These are phyloP conservation scores for Leucozona laternaria DNA, from an alignment of 2,888 invertebrate species.

Conservation along the genomic window DNA sequence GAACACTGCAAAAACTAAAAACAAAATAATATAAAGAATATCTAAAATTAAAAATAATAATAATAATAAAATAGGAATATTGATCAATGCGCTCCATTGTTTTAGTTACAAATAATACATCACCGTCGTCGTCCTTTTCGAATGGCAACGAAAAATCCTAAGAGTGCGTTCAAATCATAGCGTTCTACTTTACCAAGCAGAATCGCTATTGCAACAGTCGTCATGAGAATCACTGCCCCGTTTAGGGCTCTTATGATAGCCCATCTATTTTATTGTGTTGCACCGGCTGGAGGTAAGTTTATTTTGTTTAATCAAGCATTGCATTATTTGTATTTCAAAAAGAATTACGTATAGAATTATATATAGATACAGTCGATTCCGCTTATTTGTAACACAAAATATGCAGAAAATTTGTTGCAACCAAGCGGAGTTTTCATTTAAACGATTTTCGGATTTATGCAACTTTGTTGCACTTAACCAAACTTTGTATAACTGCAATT, in stretches of 20 bases:
- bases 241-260: conserved; percentile 82
- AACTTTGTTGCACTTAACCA: no score
- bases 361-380: no score
- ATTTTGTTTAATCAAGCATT: no score
- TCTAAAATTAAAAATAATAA: conserved; percentile 13
- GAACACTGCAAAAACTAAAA: conserved; percentile 37
- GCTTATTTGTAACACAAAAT: no score
- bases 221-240: conserved; percentile 83
- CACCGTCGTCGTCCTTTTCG: conserved; percentile 75
- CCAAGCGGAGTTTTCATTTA: no score
- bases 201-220: conserved; percentile 77
- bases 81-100: conserved; percentile 62
- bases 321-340: no score
- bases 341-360: no score
- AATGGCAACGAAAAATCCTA: conserved; percentile 76
- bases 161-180: conserved; percentile 70
- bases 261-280: conserved; percentile 83
- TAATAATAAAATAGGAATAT: conserved; percentile 37
- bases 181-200: conserved; percentile 72
- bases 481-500: no score
- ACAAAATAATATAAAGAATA: conserved; percentile 15
- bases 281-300: conserved; percentile 83
- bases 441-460: no score
- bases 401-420: no score
- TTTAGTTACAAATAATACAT: conserved; percentile 53